Evolutionary conservation across 2,797 vertebrate genomes (phyloP).

Genomic region (Percopsis omiscomaycus): DNA sequence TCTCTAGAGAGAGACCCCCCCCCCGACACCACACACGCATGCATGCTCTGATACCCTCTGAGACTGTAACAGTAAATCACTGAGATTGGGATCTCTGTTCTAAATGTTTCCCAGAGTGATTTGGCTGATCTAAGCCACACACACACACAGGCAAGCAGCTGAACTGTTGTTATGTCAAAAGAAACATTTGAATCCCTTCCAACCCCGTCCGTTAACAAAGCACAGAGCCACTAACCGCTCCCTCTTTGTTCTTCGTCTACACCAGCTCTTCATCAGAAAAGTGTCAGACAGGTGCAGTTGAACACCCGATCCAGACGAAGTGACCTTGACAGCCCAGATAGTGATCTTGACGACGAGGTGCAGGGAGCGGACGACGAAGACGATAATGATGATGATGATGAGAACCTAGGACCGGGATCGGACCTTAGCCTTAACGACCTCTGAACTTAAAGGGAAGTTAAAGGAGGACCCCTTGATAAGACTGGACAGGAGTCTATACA

Average conservation of each 20-base stretch:
- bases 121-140: conserved; percentile 28
- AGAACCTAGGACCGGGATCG: conserved; percentile 66
- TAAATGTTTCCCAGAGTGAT: conserved; percentile 66
- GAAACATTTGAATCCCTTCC: conserved; percentile 43
- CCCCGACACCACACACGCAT: no score
- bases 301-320: conserved; percentile 60
- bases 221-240: conserved; percentile 22
- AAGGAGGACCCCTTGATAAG: not conserved
- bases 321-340: conserved; percentile 59
- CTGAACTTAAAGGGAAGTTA: conserved; percentile 42
- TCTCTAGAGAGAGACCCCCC: conserved; percentile 1
- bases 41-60: not conserved
- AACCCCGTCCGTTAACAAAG: conserved; percentile 30
- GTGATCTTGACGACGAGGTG: conserved; percentile 58
- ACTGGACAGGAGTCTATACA: not conserved
- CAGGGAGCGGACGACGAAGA: conserved; percentile 26
- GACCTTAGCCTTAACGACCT: conserved; percentile 80
- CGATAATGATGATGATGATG: conserved; percentile 39
- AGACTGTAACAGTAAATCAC: conserved; percentile 49
- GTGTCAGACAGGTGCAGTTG: conserved; percentile 29
- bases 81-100: conserved; percentile 57
- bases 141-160: conserved; percentile 1
- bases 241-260: conserved; percentile 22
- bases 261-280: conserved; percentile 53
- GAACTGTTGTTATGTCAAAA: conserved; percentile 26